Base-by-base conservation (phyloP, 2,797 vertebrate species). In the Coccyzus lansbergi region DNA sequence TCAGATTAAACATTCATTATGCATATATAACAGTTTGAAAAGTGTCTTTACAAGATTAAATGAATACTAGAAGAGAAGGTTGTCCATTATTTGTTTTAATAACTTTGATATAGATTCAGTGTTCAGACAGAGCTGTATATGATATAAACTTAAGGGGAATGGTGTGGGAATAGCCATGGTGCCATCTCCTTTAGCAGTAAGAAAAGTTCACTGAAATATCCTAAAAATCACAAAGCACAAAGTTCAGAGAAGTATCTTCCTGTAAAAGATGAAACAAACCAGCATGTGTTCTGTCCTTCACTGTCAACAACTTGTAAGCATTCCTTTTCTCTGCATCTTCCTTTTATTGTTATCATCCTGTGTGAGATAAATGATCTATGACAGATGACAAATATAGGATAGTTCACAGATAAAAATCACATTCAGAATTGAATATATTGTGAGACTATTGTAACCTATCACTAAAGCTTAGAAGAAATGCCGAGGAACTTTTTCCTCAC, bases 331-430 rank as follows among this genome's bases (percentile, higher is more conserved):
- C 67, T 80, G 16, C 75, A 64, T 82, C 75, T 93, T 87, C 60
- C 44, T 90, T 28, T 60, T 70, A 9, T 88, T 94, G 63, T 90
- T 90, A 83, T 71, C 74, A 77, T 69, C 36, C 75, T 82, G 44
- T 85, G 86, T 90, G 70, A 90, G 67, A 52, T 90, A 94, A 94
- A 95, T 83, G 93, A 94, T 81, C 86, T 85, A 59, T 79, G 81
- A 92, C 74, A 91, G 80, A 74, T 93, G 71, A 93, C 81, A 90
- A 90, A 94, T 84, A 81, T 2, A 48, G 56, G 64, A 42, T 77
- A 77, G 53, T 87, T 92, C 91, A 70, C 33, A 80, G 88, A 28
- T 77, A 94, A 86, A 86, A 88, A 77, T 46, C 55, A 81, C 67
- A 60, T 40, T 64, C 36, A 63, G 25, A 69, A 74, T 4, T 70